These are phyloP conservation scores for Atta cephalotes DNA, from an alignment of 1,140 invertebrate species.

Conservation along the genomic window DNA sequence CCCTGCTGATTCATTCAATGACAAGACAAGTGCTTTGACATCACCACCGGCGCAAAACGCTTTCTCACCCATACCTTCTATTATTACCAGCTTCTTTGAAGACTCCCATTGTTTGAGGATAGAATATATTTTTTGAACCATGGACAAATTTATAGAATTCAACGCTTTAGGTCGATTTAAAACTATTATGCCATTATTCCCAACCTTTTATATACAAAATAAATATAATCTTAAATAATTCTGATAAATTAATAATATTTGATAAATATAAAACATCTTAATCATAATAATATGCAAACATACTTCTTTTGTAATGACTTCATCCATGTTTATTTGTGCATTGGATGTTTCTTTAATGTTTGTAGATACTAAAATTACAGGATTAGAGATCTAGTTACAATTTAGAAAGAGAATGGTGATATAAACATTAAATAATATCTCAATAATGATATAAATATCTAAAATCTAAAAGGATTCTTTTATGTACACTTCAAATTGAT, in stretches of 20 bases:
- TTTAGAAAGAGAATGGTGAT: no score
- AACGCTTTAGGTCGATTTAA: constrained; percentile 97
- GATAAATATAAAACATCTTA: constrained; percentile 22
- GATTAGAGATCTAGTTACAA: neutral
- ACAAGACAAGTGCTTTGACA: constrained; percentile 93
- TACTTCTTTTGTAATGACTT: constrained; percentile 78
- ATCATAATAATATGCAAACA: constrained; percentile 30
- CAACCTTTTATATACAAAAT: constrained; percentile 72
- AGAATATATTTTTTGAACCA: constrained; percentile 95
- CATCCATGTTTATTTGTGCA: constrained; percentile 47
- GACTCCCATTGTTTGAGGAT: constrained; percentile 95
- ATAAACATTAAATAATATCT: no score
- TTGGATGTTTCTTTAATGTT: neutral
- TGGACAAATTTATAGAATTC: constrained; percentile 96
- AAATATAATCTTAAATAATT: neutral
- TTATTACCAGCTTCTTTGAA: constrained; percentile 93
- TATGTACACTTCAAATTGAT: no score
- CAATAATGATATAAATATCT: no score
- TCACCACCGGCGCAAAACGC: constrained; percentile 99
- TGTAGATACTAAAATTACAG: constrained; percentile 65
- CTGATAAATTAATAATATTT: constrained; percentile 23
- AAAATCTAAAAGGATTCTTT: no score
- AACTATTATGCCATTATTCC: constrained; percentile 92
- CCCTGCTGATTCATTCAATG: constrained; percentile 88
- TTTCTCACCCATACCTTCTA: constrained; percentile 96